phyloP scores from a whole-genome alignment of 2,797 vertebrate genomes.

The Gadopsis marmoratus region DNA sequence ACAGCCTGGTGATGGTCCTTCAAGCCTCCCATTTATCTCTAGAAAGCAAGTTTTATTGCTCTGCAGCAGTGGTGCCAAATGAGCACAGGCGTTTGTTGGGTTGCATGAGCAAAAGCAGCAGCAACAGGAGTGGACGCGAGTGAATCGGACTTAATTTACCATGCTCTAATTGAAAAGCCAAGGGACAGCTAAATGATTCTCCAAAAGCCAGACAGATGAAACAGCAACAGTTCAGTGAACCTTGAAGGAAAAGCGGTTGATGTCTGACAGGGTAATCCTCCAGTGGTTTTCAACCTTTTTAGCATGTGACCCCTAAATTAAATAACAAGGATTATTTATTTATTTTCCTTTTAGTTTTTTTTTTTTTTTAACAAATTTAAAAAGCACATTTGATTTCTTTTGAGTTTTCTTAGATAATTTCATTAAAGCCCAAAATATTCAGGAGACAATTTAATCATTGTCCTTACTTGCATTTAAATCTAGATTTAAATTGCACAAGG shows the following conservation, averaged over 20 bases:
- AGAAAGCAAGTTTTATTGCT: conserved; percentile 42
- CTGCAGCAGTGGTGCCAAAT: conserved; percentile 25
- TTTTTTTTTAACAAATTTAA: not conserved
- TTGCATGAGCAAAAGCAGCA: conserved; percentile 34
- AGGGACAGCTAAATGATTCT: conserved; percentile 36
- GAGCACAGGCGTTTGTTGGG: conserved; percentile 33
- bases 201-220: conserved; percentile 27
- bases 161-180: conserved; percentile 43
- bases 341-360: not conserved
- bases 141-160: conserved; percentile 41
- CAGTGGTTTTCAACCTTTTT: conserved; percentile 33
- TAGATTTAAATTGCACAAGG: not conserved
- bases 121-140: conserved; percentile 24
- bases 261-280: conserved; percentile 43
- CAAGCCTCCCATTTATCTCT: conserved; percentile 48
- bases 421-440: not conserved
- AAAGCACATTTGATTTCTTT: conserved; percentile 2
- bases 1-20: conserved; percentile 37
- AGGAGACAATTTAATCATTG: not conserved
- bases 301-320: conserved; percentile 33
- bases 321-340: conserved; percentile 13
- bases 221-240: conserved; percentile 38
- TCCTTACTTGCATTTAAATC: conserved; percentile 5
- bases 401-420: not conserved
- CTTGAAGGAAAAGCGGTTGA: conserved; percentile 48